A percentile compares a stretch with the other conserved stretches of the same genome.
These are phyloP conservation scores for Paratilapia polleni DNA, from an alignment of 2,113 vertebrate genomes.

Conservation along the genomic window DNA sequence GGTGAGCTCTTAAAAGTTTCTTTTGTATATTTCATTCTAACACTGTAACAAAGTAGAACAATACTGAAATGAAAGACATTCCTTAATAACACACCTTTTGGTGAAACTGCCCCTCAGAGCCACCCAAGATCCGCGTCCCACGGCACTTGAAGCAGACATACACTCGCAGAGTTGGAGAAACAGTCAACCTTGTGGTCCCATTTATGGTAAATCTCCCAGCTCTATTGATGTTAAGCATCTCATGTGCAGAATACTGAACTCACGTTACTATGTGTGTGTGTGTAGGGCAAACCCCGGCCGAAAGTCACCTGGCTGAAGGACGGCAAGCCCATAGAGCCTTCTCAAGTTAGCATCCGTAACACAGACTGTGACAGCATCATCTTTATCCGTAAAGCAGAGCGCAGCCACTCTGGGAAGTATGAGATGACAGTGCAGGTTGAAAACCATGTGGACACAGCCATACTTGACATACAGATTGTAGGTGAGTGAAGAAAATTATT, in stretches of 20 bases:
- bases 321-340: slow-evolving; percentile 85
- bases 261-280: neutral
- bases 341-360: slow-evolving; percentile 95
- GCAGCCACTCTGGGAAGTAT: slow-evolving; percentile 94
- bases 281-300: slow-evolving; percentile 92
- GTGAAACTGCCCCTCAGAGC: slow-evolving; percentile 77
- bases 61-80: neutral
- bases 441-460: slow-evolving; percentile 86
- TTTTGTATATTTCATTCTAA: neutral
- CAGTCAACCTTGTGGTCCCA: slow-evolving; percentile 95
- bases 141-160: slow-evolving; percentile 97
- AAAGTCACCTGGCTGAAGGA: slow-evolving; percentile 94
- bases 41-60: neutral
- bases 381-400: slow-evolving; percentile 95
- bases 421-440: slow-evolving; percentile 93
- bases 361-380: slow-evolving; percentile 95
- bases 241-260: neutral
- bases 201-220: slow-evolving; percentile 85
- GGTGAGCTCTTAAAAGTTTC: slow-evolving; percentile 79
- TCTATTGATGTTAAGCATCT: neutral
- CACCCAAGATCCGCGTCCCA: slow-evolving; percentile 95
- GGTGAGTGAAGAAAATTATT: slow-evolving; percentile 80
- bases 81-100: neutral
- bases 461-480: slow-evolving; percentile 92
- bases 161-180: slow-evolving; percentile 92